Conservation (phyloP, 2,797 vertebrate genomes). For the Menidia menidia region DNA sequence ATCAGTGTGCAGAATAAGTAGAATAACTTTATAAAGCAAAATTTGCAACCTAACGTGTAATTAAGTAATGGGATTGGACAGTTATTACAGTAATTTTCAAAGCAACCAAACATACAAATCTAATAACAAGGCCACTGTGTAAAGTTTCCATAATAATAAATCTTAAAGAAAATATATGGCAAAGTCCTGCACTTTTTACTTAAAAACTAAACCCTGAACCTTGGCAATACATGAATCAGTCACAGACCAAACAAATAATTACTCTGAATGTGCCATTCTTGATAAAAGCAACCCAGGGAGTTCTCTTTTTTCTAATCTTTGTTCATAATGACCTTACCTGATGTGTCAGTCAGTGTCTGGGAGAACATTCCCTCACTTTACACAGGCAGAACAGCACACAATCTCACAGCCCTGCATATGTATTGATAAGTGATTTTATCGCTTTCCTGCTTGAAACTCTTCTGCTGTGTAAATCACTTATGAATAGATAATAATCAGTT, state of each 20-base stretch:
- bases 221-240: background rate
- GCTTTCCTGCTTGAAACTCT: background rate
- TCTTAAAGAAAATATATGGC: background rate
- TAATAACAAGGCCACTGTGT: background rate
- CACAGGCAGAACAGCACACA: constrained; percentile 17
- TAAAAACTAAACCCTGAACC: background rate
- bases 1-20: background rate
- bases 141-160: background rate
- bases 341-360: constrained; percentile 15
- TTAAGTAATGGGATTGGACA: background rate
- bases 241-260: constrained; percentile 10
- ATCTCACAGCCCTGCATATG: background rate
- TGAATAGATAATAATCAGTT: background rate
- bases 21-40: background rate
- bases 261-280: constrained; percentile 31
- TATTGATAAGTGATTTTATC: background rate
- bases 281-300: constrained; percentile 3
- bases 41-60: background rate
- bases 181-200: background rate
- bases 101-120: too few species aligned
- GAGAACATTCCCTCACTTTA: constrained; percentile 15
- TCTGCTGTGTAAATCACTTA: background rate
- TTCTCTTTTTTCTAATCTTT: constrained; percentile 19
- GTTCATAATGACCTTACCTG: constrained; percentile 19
- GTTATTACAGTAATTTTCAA: background rate